Evolutionary conservation across 2,888 invertebrate species (phyloP), one percentile per base, ranked within the genome.

Genomic region (Zygothrica quintamaculata): DNA sequence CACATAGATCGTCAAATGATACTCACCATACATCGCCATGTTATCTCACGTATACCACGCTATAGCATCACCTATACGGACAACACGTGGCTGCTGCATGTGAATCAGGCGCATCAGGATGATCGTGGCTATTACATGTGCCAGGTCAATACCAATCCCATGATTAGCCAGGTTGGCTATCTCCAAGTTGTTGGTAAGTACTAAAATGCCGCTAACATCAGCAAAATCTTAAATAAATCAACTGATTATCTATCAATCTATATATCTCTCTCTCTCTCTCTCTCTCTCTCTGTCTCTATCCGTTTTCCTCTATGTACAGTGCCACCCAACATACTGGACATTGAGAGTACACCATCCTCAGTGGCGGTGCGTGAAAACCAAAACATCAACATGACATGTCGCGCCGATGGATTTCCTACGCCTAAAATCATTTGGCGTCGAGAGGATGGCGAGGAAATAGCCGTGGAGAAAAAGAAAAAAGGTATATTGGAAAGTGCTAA

Each of bases 1-100:
- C 97, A 97, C 92, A 97, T 98, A 89, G 97, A 97, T 91, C 94
- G 97, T 47, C 96, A 97, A 92, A 97, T 97, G 96, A 95, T 98
- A 88, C 92, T 98, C 74, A 97, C 97, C 37, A 96, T 98, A 89
- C 97, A 98, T 92, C 94, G 96, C 22, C 97, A 97, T 92, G 96
- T 98, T 77, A 97, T 98, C 88, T 96, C 97, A 7, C 93, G 96
- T 59, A 95, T 98, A 91, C 95, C 97, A n/a, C 93, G 97, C 72
- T 97, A 97, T 92, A 96, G 96, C 90, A 96, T 98, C 57, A 95
- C 96, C 3, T 96, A 97, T 92, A 97, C 97, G 91, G 96, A 96
- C 70, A 97, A 96, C 92, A 97, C 97, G 44, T 97, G 97, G 97
- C 92, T 96, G 68, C 92, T 98, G 62, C 97, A 97, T 91, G 97